phyloP scores from a whole-genome alignment of 2,113 vertebrate genomes.

The Madoqua kirkii region DNA sequence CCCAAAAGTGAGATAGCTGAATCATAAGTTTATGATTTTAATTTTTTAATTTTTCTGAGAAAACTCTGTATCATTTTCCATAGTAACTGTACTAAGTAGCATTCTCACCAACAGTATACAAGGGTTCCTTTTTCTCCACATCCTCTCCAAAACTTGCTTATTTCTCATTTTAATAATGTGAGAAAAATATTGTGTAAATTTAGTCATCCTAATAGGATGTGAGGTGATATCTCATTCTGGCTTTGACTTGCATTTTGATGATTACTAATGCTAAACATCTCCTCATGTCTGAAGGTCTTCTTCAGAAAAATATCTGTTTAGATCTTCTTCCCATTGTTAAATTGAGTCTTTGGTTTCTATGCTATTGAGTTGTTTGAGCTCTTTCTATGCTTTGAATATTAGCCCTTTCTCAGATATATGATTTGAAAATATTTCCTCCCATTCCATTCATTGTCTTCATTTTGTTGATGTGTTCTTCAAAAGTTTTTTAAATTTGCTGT shows the following conservation, averaged over 20 bases:
- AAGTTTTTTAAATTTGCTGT: neutral
- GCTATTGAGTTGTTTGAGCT: neutral
- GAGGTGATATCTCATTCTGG: neutral
- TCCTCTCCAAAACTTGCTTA: neutral
- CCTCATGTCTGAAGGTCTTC: neutral
- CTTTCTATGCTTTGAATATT: neutral
- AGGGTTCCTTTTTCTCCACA: neutral
- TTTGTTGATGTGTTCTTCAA: neutral
- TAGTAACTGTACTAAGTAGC: neutral
- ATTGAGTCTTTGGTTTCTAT: neutral
- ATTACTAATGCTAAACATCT: neutral
- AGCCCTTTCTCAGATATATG: neutral
- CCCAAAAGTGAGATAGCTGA: neutral
- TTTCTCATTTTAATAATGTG: neutral
- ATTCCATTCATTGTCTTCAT: neutral
- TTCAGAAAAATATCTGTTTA: neutral
- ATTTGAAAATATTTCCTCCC: neutral
- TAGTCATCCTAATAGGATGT: neutral
- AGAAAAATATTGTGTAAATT: neutral
- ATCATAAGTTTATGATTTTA: too few relatives aligned
- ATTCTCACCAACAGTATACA: neutral
- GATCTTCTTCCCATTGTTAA: neutral
- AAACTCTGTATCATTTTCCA: neutral
- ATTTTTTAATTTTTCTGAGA: neutral
- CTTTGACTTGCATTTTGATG: neutral